Base-by-base conservation (phyloP, 2,888 invertebrate species). In the Lysandra coridon region DNA sequence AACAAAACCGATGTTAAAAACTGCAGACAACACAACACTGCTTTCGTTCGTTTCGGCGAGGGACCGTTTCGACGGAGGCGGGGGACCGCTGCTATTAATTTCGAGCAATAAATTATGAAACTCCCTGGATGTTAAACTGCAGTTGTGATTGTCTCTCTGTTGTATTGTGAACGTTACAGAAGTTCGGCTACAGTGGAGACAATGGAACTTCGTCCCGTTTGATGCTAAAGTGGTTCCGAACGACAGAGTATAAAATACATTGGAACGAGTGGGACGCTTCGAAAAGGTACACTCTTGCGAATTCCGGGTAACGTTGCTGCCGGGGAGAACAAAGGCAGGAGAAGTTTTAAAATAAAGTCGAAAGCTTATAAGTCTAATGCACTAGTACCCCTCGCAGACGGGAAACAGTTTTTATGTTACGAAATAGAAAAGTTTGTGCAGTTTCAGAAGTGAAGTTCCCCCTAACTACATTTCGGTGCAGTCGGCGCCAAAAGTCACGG, bases 341-440 rank as follows among this genome's bases (percentile, higher is more conserved):
- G 57, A 7, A 62, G 64, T 64, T 30, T 64, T 30, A 64, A 62
- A 62, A 60, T 60, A 60, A 64, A 69, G 69, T 69, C 33, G 12
- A 69, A 69, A 69, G 69, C 69, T 69, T 69, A 69, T 69, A 37
- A 33, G 69, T 69, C 69, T 69, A 69, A 69, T 69, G 69, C 69
- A 37, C 33, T 5, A 37, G 33, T 14, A 6, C 23, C 6, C 30
- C 75, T 49, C 57, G 30, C 14, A 23, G 53, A 76, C 33, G 76
- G 5, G 75, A 12, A 53, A 53, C 23, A 49, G 49, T 75, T 76
- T 33, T 33, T 57, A 33, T 57, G 53, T 53, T 7, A 33, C 57
- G 30, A 14, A 75, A 75, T 75, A 75, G 53, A 75, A 76, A 76
- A 76, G 76, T 76, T 76, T n/a, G 75, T 76, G 76, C 76, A 49